Conservation (phyloP, 2,797 vertebrate genomes). For the Darevskia mixta region DNA sequence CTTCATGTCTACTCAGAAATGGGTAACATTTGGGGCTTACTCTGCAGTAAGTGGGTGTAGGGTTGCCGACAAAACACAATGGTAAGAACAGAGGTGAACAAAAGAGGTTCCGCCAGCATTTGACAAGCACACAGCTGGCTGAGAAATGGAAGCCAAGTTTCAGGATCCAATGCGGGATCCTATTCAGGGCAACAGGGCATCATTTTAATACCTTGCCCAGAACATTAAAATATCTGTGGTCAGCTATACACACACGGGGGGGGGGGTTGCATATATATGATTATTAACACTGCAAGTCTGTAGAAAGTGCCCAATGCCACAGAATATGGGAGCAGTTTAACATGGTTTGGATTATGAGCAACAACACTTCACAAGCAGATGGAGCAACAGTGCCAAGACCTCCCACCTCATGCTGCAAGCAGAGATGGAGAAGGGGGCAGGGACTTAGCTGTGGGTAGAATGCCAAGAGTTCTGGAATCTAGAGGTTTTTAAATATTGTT, state of each 20-base stretch:
- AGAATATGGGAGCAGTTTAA: conserved; percentile 12
- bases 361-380: not conserved
- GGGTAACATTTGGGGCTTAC: not conserved
- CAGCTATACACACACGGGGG: not conserved
- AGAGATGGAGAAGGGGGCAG: not conserved
- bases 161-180: too few species aligned
- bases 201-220: too few species aligned
- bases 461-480: conserved; percentile 25
- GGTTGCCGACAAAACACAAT: not conserved
- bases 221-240: not conserved
- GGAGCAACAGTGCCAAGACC: not conserved
- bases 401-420: conserved; percentile 13
- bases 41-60: not conserved
- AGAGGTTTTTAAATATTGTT: not conserved
- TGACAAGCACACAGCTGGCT: not conserved
- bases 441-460: not conserved
- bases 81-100: not conserved
- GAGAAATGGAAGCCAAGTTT: not conserved
- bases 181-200: too few species aligned
- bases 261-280: not conserved
- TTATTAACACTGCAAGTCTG: not conserved
- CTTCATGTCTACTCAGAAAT: not conserved
- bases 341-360: conserved; percentile 16
- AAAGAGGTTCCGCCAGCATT: not conserved
- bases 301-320: not conserved